Conservation (phyloP, 30 jellyfish, hydroid and myxozoan genomes). For the Catostylus mosaicus region DNA sequence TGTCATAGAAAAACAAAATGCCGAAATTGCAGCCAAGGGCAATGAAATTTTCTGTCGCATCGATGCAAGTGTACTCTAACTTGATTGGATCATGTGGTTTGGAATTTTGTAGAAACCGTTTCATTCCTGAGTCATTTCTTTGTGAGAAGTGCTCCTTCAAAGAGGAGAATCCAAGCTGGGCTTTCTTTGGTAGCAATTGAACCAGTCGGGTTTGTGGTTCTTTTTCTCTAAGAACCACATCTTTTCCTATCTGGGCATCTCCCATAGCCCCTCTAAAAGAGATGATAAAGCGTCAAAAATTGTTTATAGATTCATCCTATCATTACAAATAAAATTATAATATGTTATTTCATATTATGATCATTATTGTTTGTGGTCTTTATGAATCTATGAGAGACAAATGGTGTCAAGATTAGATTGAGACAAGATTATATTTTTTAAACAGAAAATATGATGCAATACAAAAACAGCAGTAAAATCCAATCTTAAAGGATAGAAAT, state of each 20-base stretch:
- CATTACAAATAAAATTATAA: too few species aligned
- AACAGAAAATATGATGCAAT: too few species aligned
- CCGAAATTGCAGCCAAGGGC: slow-evolving; percentile 96
- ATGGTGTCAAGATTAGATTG: too few species aligned
- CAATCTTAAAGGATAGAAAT: too few species aligned
- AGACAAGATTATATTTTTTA: too few species aligned
- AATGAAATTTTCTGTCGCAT: slow-evolving; percentile 68
- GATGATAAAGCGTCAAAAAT: too few species aligned
- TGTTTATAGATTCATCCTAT: too few species aligned
- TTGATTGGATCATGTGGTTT: slow-evolving; percentile 88
- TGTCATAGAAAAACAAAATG: slow-evolving; percentile 78
- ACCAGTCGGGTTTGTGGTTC: slow-evolving; percentile 70
- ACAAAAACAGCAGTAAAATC: too few species aligned
- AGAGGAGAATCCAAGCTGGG: slow-evolving; percentile 97
- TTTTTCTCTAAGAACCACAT: slow-evolving; percentile 88
- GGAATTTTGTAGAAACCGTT: slow-evolving; percentile 59
- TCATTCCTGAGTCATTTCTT: slow-evolving; percentile 74
- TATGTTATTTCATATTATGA: too few species aligned
- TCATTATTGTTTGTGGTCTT: too few species aligned
- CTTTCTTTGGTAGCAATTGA: slow-evolving; percentile 82
- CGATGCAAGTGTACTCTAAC: slow-evolving; percentile 95
- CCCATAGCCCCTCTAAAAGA: slow-evolving; percentile 42
- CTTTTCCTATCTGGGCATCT: slow-evolving; percentile 80
- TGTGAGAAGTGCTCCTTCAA: slow-evolving; percentile 78
- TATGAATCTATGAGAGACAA: too few species aligned